phyloP scores from a whole-genome alignment of 1,140 invertebrate genomes.

The Panulirus ornatus region DNA sequence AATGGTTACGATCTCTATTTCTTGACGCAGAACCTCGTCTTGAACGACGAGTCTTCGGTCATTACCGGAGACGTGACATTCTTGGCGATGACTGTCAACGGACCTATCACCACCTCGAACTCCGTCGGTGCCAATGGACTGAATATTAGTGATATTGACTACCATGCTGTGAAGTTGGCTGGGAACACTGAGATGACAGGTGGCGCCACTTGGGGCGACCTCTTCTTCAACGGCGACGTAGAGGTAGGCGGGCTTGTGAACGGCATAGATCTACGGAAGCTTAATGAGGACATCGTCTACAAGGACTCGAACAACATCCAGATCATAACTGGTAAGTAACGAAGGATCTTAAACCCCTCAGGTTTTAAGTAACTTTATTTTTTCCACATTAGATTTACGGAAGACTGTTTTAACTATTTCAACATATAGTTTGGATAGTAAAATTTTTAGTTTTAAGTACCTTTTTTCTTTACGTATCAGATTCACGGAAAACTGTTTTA shows the following conservation, averaged over 20 bases:
- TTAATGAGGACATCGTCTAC: background rate
- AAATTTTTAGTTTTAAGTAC: too few relatives aligned
- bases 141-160: constrained; percentile 43
- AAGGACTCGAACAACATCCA: background rate
- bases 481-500: too few relatives aligned
- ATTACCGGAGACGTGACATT: constrained; percentile 22
- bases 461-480: too few relatives aligned
- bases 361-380: too few relatives aligned
- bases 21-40: constrained; percentile 9
- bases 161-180: constrained; percentile 1
- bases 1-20: constrained; percentile 12
- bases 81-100: constrained; percentile 4
- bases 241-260: constrained; percentile 29
- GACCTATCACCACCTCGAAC: constrained; percentile 21
- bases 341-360: too few relatives aligned
- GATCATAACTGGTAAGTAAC: constrained; percentile 41
- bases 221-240: constrained; percentile 22
- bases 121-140: constrained; percentile 39
- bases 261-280: background rate
- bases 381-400: too few relatives aligned
- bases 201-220: background rate
- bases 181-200: constrained; percentile 10
- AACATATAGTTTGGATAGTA: too few relatives aligned
- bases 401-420: too few relatives aligned
- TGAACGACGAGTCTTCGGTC: constrained; percentile 4